Conservation (phyloP, 2,888 invertebrate species). For the Thelaira solivaga region DNA sequence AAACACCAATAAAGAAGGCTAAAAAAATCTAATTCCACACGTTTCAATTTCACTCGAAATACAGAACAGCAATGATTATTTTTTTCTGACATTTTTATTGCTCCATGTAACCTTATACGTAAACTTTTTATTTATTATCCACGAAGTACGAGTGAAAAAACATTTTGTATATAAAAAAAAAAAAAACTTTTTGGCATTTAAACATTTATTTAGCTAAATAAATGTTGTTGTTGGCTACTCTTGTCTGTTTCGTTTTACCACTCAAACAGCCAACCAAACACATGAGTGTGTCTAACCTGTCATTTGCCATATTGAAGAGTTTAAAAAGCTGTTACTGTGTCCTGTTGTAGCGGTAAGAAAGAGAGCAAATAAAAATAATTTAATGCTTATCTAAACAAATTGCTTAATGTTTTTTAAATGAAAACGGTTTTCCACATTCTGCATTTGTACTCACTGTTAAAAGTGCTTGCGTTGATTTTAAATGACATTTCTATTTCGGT, state of each 20-base stretch:
- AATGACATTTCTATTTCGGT: conserved; percentile 40
- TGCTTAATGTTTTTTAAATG: background rate
- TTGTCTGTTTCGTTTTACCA: background rate
- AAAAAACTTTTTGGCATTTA: too few relatives aligned
- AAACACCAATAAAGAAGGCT: too few relatives aligned
- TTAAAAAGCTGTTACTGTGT: conserved; percentile 38
- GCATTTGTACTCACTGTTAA: background rate
- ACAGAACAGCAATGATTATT: too few relatives aligned
- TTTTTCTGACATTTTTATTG: too few relatives aligned
- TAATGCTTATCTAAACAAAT: conserved; percentile 5
- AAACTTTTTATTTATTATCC: too few relatives aligned
- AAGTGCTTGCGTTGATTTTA: conserved; percentile 3
- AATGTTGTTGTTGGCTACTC: background rate
- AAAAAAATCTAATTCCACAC: too few relatives aligned
- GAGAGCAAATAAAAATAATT: background rate
- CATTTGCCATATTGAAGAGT: conserved; percentile 21
- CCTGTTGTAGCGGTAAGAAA: background rate
- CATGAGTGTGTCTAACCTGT: background rate
- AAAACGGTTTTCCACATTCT: too few relatives aligned
- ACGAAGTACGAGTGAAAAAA: too few relatives aligned
- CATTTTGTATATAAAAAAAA: too few relatives aligned
- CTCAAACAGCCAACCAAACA: background rate
- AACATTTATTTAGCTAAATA: too few relatives aligned
- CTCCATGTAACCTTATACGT: too few relatives aligned
- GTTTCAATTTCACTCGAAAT: too few relatives aligned